Base-by-base conservation (phyloP, 2,888 invertebrate species). In the Timandra comae region DNA sequence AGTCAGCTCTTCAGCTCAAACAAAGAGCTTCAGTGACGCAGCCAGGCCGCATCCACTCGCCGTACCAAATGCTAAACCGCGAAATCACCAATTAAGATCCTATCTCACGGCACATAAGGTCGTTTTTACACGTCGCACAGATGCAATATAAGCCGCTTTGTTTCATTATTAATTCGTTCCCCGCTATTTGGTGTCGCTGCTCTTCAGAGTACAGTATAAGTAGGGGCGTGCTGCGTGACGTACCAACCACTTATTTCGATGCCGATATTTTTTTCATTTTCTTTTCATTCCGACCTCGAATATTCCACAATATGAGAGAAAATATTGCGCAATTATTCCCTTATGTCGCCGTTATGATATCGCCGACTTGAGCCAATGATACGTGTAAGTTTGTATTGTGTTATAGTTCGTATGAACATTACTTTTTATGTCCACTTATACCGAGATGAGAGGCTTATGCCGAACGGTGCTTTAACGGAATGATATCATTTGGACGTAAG, bases 1-100 rank as follows among this genome's bases (percentile, higher is more conserved):
- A 81, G 77, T 74, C 80, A 79, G 75, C 81, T 74, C 80, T 82
- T 80, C 77, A 82, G 67, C 63, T 73, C 75, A 79, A 84, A 82
- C 82, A 82, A 82, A 82, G 80, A 74, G 79, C 71, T 67, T 63
- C 73, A 74, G 73, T 69, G 75, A 74, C 71, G 73, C 63, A 64
- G 68, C 64, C 71, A 64, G 62, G 72, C 63, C 72, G 64, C 65
- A 73, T 68, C 67, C 50, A 63, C 50, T 49, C 49, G 39, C 56
- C 52, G 57, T 58, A 60, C 66, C 75, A 78, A 75, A 69, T 66
- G 66, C 71, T 52, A 52, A 51, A 52, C 61, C 52, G 35, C 47
- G 49, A 58, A 61, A 61, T 61, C 53, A 41, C 61, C 63, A 80
- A 81, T 84, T 80, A 82, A 74, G 76, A 80, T 80, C 69, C 47